phyloP scores from a whole-genome alignment of 1,140 invertebrate species.

The Ladona fulva region DNA sequence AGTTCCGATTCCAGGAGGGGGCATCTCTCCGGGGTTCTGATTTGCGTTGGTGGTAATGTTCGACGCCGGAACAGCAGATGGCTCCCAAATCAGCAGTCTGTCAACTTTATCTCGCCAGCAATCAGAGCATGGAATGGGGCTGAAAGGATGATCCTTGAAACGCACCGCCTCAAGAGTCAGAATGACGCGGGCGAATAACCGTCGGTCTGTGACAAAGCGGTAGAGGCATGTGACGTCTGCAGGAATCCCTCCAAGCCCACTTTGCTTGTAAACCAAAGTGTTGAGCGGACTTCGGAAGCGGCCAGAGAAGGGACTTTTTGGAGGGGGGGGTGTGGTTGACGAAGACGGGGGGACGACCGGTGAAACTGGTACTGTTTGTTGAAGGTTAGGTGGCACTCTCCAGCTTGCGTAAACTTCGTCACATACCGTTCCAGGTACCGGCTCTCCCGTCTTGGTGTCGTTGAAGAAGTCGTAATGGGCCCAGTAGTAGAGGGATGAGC shows the following conservation, averaged over 20 bases:
- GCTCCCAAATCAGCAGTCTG: slow-evolving; percentile 67
- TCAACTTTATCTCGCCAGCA: slow-evolving; percentile 78
- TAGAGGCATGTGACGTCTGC: slow-evolving; percentile 70
- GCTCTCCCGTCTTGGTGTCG: slow-evolving; percentile 71
- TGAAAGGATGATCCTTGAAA: slow-evolving; percentile 67
- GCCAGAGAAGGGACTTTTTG: slow-evolving; percentile 38
- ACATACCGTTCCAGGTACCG: slow-evolving; percentile 64
- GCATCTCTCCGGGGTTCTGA: slow-evolving; percentile 24
- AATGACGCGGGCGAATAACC: slow-evolving; percentile 69
- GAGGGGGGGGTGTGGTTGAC: not conserved
- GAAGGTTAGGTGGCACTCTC: slow-evolving; percentile 41
- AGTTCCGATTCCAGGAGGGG: slow-evolving; percentile 24
- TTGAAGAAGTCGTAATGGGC: slow-evolving; percentile 89
- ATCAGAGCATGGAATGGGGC: slow-evolving; percentile 65
- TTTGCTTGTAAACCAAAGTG: slow-evolving; percentile 71
- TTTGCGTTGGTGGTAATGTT: slow-evolving; percentile 28
- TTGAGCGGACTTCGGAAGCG: slow-evolving; percentile 69
- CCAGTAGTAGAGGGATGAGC: slow-evolving; percentile 79
- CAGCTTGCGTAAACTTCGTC: slow-evolving; percentile 77
- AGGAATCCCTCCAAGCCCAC: slow-evolving; percentile 30
- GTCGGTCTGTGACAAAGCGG: slow-evolving; percentile 67
- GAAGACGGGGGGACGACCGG: not conserved
- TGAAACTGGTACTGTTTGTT: not conserved
- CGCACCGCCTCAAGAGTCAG: slow-evolving; percentile 57
- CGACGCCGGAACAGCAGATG: slow-evolving; percentile 30